Base-by-base conservation (phyloP, 1,140 invertebrate species). In the Drosophila kikkawai region DNA sequence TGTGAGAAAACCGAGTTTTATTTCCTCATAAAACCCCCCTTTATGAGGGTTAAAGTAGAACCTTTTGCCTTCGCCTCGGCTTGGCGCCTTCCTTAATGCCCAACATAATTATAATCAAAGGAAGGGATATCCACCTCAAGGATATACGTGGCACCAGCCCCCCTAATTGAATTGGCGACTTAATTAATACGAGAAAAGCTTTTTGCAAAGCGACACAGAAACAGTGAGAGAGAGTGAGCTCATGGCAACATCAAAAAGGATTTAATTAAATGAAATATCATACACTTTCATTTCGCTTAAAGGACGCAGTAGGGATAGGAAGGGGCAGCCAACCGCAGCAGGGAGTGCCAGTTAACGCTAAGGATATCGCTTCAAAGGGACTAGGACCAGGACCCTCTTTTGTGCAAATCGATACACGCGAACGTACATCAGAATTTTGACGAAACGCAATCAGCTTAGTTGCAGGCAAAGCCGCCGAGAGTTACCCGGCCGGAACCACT, bases 211-310 rank as follows among this genome's bases (percentile, higher is more conserved):
- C 47, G 5, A 34, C 48, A 26, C 36, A 7, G 19, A 39, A 22
- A 55, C 15, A 34, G 48, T n/a, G 19, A 7, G 36, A 65, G 34
- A 39, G 29, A n/a, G 29, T 34, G 29, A 11, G 32, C 71, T 45
- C 55, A 9, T 29, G 50, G 26, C 44, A 59, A 88, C 84, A 80
- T 90, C 85, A 87, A 87, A 74, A 80, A 79, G 85, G 75, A 78
- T 78, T 88, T 88, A 87, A 77, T 77, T 78, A 73, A 86, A 83
- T 83, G 76, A 80, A 80, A 87, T 78, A 88, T 71, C 68, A 71
- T 84, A 71, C 75, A 75, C 65, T 87, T 71, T 71, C 68, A 55
- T 79, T 82, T 71, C 39, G 82, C 65, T 82, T 79, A 75, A 66
- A 58, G 68, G 29, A 42, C 32, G 48, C 66, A 48, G 22, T 2